Base-by-base conservation (phyloP, 2,888 invertebrate species). In the Ophonus ardosiacus region DNA sequence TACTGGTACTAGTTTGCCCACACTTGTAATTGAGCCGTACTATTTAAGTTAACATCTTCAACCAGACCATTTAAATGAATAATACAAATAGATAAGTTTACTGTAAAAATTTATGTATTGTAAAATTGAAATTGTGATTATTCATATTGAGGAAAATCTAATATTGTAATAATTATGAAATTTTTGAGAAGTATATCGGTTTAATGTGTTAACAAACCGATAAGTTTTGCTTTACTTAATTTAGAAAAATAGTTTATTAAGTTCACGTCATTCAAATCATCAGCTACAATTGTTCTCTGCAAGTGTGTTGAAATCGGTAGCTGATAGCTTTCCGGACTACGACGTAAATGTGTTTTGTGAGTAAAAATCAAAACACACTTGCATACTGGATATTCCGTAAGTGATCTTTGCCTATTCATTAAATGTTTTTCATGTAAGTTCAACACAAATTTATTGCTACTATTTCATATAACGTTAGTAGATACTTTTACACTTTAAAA, bases 331-430 rank as follows among this genome's bases (percentile, higher is more conserved):
- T 65, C 63, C 84, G 78, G 84, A 76, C 43, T 65, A 68, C 81
- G 51, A 38, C 81, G 51, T 63, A 63, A 78, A 63, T 78, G 84
- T 84, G 84, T 84, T 84, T 84, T 84, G 84, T 56, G 78, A 59
- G 7, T 40, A 61, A 61, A 81, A 61, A 84, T 59, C 84, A 84
- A 84, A 84, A 84, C 84, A 83, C 83, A 65, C 51, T 78, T 83
- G 74, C 82, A 61, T 74, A 74, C 83, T 61, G 84, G 84, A 84
- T 63, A 51, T 78, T 84, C 84, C 84, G 84, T 84, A 84, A 84
- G 84, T 84, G 61, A 65, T 83, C 51, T 84, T 84, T 84, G 78
- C 59, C 78, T 83, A 76, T 84, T 83, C 83, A 83, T 82, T 84
- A 38, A 74, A 84, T 84, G 84, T 84, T 84, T 84, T 78, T 59